Evolutionary conservation across 2,113 vertebrate genomes (phyloP), one percentile per base, ranked within the genome.

Genomic region (rabbit (Oryctolagus cuniculus)): DNA sequence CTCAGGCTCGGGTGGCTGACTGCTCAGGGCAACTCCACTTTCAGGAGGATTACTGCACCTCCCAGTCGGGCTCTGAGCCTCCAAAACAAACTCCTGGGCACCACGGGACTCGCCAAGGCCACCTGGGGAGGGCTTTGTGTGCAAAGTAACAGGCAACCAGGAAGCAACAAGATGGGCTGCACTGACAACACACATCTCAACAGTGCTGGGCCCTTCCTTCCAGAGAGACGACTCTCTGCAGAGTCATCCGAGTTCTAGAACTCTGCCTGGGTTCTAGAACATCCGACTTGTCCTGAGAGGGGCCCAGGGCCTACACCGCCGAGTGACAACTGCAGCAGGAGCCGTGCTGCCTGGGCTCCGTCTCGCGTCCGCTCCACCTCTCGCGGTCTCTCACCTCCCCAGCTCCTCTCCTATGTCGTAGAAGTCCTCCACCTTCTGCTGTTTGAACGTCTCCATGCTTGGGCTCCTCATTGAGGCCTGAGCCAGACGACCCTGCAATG

Each of bases 381-480:
- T 51, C 64, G 6, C 0, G 36, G 0, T 1, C 51, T 94, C 99
- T 99, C 97, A 99, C 99, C 99, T 99, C 95, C 99, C 99, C 31
- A 99, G 98, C 70, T 99, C 99, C 96, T 99, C 99, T 72, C 98
- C 98, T 10, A 99, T 98, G 97, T 99, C 99, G 4, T 99, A 99
- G 94, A 99, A 97, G 0, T 99, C 99, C 75, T 99, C 99, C 95
- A 99, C 99, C 96, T 98, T 99, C 98, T 99, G 99, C 96, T 99
- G 99, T 95, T 99, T 99, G 98, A 99, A 99, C 34, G 98, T 97
- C 88, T 99, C 99, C 99, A 99, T 99, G 88, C 97, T 97, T 80
- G 97, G 98, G 95, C 97, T 99, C 98, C 96, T 99, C 99, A 99
- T 99, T 96, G 98, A 98, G 98, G 88, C 53, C 93, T 93, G 89